A percentile compares a stretch with the other conserved stretches of the same genome.
phyloP scores from a whole-genome alignment of 2,888 invertebrate genomes.

The Acanthopleura granulata region DNA sequence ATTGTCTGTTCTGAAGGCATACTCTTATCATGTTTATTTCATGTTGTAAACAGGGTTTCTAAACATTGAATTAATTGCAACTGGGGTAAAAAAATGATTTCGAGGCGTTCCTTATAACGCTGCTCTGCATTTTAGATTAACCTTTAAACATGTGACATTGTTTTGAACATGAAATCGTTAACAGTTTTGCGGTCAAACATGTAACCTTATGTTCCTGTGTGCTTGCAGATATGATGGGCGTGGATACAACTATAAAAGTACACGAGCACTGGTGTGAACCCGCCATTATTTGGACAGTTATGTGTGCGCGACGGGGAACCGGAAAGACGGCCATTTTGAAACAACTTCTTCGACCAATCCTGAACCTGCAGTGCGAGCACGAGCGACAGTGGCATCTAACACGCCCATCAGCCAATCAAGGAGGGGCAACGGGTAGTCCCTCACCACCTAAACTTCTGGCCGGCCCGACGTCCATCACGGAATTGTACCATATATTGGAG shows the following conservation, averaged over 20 bases:
- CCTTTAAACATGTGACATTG: too few species aligned
- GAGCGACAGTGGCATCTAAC: slow-evolving; percentile 26
- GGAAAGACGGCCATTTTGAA: slow-evolving; percentile 37
- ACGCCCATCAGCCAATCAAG: slow-evolving; percentile 11
- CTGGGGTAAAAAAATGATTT: too few species aligned
- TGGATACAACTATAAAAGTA: slow-evolving; percentile 34
- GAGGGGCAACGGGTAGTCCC: background rate
- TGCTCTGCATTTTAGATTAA: too few species aligned
- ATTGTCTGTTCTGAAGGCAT: too few species aligned
- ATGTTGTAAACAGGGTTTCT: too few species aligned
- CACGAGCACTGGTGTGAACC: slow-evolving; percentile 38
- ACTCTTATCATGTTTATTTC: too few species aligned
- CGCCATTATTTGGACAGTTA: slow-evolving; percentile 37
- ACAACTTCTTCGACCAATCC: slow-evolving; percentile 35
- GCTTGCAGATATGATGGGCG: slow-evolving; percentile 36
- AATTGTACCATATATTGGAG: slow-evolving; percentile 26
- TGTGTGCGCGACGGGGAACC: slow-evolving; percentile 34
- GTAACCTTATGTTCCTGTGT: background rate
- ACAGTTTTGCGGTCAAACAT: background rate
- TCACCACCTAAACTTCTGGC: slow-evolving; percentile 24
- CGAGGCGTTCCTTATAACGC: too few species aligned
- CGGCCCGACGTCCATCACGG: slow-evolving; percentile 21
- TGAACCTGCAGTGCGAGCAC: slow-evolving; percentile 30
- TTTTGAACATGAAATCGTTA: too few species aligned
- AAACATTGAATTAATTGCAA: too few species aligned